Evolutionary conservation across 2,888 invertebrate species (phyloP).

Genomic region (Stegana nigrithorax): DNA sequence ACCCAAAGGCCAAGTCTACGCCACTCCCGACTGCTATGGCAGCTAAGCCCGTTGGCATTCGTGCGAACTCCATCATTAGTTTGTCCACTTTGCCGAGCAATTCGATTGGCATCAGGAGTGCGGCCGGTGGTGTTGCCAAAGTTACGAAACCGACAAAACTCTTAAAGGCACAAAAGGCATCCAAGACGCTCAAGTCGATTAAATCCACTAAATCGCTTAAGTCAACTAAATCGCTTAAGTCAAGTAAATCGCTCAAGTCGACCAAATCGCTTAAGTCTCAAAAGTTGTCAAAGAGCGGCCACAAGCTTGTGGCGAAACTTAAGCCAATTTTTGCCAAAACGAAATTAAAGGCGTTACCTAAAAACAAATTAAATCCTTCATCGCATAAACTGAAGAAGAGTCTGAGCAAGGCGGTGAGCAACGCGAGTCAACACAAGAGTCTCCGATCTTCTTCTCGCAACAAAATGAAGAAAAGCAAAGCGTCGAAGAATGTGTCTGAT

Average conservation of each 20-base stretch:
- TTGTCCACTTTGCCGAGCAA: too few species aligned
- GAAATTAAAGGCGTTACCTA: conserved; percentile 6
- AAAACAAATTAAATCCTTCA: conserved; percentile 10
- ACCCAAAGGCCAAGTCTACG: not conserved
- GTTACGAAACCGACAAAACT: conserved; percentile 24
- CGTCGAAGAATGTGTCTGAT: not conserved
- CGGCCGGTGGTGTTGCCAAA: conserved; percentile 43
- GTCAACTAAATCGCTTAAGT: conserved; percentile 31
- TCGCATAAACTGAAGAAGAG: conserved; percentile 21
- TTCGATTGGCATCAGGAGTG: too few species aligned
- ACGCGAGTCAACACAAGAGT: conserved; percentile 45
- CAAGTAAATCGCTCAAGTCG: conserved; percentile 32
- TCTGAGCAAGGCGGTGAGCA: conserved; percentile 34
- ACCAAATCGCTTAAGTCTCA: conserved; percentile 26
- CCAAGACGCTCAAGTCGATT: not conserved
- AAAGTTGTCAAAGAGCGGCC: conserved; percentile 22
- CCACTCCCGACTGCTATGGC: conserved; percentile 22
- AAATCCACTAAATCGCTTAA: not conserved
- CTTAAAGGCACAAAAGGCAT: not conserved
- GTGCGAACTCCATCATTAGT: conserved; percentile 11
- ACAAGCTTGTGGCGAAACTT: not conserved
- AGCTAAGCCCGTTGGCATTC: conserved; percentile 7
- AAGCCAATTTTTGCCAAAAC: not conserved
- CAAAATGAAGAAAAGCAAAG: conserved; percentile 25
- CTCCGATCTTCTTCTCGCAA: conserved; percentile 21